Base-by-base conservation (phyloP, 2,113 vertebrate species). In the Suricata suricatta region DNA sequence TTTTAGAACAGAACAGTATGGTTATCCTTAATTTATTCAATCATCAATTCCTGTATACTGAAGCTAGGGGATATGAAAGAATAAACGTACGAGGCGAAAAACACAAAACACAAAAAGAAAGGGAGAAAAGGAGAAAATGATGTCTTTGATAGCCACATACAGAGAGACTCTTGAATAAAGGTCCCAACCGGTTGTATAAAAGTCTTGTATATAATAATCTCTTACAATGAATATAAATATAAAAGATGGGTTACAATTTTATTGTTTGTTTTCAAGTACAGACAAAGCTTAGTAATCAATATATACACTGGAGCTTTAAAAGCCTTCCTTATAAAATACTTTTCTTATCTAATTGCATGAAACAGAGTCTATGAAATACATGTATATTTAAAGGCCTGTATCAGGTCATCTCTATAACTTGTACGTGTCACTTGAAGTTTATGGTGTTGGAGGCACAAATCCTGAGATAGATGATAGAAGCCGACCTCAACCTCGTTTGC, bases 1-100 rank as follows among this genome's bases (percentile, higher is more conserved):
- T 74, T 98, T 97, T 95, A 98, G 97, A 98, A 92, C 7, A 97
- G 91, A 98, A 98, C 93, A 98, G 91, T 95, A 88, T 98, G 97
- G 96, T 98, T 98, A 85, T 86, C 90, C 92, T 93, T 97, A 98
- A 98, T 99, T 97, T 98, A 98, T 98, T 98, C 92, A 96, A 87
- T 95, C 93, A 97, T 98, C 92, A 98, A 96, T 97, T 98, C 95
- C 93, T 93, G 93, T 85, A 97, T 8, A 83, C 83, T 88, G 82
- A 95, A 93, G 63, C 97, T 96, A 92, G 93, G 52, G 63, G n/a
- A 95, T 69, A 93, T 85, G 96, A 97, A 98, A 96, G 94, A 97
- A 95, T 97, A 95, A 98, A 97, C 64, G 35, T 96, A 98, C 33
- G 7, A 95, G 94, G 77, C 16, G n/a, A 15, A 91, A 86, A 79